Evolutionary conservation across 1,140 invertebrate species (phyloP).

Genomic region (Conus ventricosus): DNA sequence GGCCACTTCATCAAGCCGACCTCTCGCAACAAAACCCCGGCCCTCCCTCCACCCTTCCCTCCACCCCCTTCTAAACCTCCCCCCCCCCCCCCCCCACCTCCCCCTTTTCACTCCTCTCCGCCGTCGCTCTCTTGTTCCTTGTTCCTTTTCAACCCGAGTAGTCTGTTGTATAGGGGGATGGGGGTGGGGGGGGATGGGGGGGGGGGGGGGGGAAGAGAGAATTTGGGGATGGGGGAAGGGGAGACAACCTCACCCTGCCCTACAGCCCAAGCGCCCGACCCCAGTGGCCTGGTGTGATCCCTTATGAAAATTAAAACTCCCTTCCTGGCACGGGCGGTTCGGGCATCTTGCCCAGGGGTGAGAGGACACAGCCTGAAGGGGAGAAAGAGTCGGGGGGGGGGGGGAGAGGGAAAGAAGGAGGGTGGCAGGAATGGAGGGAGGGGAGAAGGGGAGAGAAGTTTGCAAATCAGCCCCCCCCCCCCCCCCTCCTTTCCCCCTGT

Average conservation of each 20-base stretch:
- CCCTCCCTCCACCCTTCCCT: background rate
- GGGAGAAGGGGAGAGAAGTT: background rate
- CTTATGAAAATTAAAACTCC: conserved; percentile 81
- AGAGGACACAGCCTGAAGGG: conserved; percentile 13
- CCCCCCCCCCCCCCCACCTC: background rate
- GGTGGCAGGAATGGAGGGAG: conserved; percentile 33
- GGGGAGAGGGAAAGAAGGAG: background rate
- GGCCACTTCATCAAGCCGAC: conserved; percentile 15
- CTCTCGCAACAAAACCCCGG: background rate
- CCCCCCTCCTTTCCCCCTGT: background rate
- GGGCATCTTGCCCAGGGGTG: background rate
- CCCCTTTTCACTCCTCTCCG: no score
- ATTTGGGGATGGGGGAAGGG: background rate
- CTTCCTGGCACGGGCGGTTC: conserved; percentile 82
- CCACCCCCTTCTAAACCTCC: background rate
- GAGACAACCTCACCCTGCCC: background rate
- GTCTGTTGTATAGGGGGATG: background rate
- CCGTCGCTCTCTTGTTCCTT: background rate
- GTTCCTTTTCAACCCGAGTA: background rate
- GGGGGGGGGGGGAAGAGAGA: background rate
- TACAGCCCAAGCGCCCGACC: background rate
- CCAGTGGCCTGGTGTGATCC: background rate
- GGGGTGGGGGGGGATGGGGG: background rate
- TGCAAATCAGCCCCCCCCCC: no score
- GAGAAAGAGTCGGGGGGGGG: conserved; percentile 2